Conservation (phyloP, 1,140 invertebrate species). For the Aphis craccivora region DNA sequence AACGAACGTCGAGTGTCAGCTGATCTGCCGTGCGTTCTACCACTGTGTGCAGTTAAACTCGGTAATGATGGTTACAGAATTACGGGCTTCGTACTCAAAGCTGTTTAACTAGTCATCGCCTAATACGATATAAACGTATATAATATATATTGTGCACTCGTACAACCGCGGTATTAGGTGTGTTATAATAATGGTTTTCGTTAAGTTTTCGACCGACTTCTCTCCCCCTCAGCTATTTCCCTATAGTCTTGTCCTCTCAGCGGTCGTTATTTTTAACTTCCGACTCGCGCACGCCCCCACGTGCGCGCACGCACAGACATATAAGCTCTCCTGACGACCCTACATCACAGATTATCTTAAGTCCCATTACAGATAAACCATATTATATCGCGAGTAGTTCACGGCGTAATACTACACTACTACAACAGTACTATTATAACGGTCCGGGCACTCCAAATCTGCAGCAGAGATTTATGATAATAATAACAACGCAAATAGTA, state of each 20-base stretch:
- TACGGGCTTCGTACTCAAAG: not conserved
- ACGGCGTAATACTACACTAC: not conserved
- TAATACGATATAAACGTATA: not conserved
- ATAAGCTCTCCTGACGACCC: not conserved
- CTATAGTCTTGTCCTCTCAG: not conserved
- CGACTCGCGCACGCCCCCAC: not conserved
- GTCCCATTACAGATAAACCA: slow-evolving; percentile 13
- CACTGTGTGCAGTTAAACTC: not conserved
- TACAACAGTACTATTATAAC: not conserved
- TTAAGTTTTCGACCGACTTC: not conserved
- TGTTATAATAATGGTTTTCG: not conserved
- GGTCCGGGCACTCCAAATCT: not conserved
- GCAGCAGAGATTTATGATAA: not conserved
- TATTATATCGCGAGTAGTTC: not conserved
- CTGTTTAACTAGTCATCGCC: not conserved
- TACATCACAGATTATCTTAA: not conserved
- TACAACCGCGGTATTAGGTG: not conserved
- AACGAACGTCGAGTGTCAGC: not conserved
- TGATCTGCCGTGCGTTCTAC: not conserved
- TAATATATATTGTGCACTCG: not conserved
- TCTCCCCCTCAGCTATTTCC: not conserved
- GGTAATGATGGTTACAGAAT: not conserved
- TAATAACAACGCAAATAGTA: not conserved
- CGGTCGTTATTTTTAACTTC: slow-evolving; percentile 16
- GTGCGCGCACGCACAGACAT: not conserved